Conservation (phyloP, 2,113 vertebrate species). For the Collichthys lucidus region DNA sequence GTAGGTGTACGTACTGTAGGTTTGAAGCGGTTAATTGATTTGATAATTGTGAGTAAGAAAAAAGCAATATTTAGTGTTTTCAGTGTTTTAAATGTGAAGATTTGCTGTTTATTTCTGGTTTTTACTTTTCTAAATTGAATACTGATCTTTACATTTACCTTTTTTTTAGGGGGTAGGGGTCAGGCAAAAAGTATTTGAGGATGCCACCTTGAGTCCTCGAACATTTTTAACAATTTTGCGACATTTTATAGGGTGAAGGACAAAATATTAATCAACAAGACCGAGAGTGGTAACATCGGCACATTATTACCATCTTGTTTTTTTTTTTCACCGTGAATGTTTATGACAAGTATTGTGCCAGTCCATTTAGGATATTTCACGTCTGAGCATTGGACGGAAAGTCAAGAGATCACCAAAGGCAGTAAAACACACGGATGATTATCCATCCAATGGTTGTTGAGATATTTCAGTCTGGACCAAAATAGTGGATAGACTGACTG, state of each 20-base stretch:
- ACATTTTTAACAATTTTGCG: not conserved
- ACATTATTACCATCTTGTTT: not conserved
- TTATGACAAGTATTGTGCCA: not conserved
- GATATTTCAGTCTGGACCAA: not conserved
- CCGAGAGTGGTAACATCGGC: not conserved
- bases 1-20: not conserved
- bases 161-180: not conserved
- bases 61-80: not conserved
- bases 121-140: not conserved
- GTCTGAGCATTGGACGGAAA: not conserved
- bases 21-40: not conserved
- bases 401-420: not conserved
- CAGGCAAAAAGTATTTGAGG: not conserved
- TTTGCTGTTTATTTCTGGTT: not conserved
- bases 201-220: not conserved
- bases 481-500: not conserved
- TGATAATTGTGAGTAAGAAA: not conserved
- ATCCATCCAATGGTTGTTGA: not conserved
- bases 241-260: not conserved
- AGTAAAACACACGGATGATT: not conserved
- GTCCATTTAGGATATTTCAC: not conserved
- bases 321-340: not conserved
- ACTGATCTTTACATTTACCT: not conserved
- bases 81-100: not conserved
- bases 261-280: not conserved